phyloP scores from a whole-genome alignment of 2,888 invertebrate species.

The Agriotes lineatus region DNA sequence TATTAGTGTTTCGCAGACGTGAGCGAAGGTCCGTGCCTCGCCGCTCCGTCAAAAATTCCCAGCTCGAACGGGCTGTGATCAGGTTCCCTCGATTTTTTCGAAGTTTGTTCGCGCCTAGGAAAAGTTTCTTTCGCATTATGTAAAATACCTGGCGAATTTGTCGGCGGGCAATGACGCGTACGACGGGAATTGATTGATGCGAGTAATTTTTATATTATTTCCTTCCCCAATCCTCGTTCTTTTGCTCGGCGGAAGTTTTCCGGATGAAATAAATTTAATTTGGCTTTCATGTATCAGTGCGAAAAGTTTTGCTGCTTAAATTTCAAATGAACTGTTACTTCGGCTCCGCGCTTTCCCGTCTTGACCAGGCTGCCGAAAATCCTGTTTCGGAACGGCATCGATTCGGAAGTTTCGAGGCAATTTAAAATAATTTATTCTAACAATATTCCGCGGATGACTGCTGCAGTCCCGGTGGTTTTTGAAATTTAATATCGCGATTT shows the following conservation, averaged over 20 bases:
- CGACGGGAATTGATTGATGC: constrained; percentile 38
- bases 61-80: constrained; percentile 3
- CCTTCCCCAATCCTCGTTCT: not conserved
- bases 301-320: constrained; percentile 14
- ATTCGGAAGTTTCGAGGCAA: constrained; percentile 13
- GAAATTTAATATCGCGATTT: constrained; percentile 36
- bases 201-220: constrained; percentile 35
- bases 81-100: no score
- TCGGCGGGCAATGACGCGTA: constrained; percentile 33
- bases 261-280: constrained; percentile 21
- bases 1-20: no score
- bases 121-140: constrained; percentile 37
- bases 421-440: constrained; percentile 29
- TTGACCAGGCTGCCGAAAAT: constrained; percentile 9
- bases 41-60: constrained; percentile 9
- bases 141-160: constrained; percentile 36
- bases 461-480: constrained; percentile 21
- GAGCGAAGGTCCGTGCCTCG: no score
- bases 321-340: constrained; percentile 15
- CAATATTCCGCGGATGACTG: constrained; percentile 13
- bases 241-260: not conserved
- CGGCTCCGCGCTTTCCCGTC: not conserved
- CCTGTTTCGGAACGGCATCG: not conserved
- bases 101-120: constrained; percentile 18
- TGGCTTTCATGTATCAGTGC: constrained; percentile 7